phyloP scores from a whole-genome alignment of 1,140 invertebrate genomes.

The Euborellia annulipes region DNA sequence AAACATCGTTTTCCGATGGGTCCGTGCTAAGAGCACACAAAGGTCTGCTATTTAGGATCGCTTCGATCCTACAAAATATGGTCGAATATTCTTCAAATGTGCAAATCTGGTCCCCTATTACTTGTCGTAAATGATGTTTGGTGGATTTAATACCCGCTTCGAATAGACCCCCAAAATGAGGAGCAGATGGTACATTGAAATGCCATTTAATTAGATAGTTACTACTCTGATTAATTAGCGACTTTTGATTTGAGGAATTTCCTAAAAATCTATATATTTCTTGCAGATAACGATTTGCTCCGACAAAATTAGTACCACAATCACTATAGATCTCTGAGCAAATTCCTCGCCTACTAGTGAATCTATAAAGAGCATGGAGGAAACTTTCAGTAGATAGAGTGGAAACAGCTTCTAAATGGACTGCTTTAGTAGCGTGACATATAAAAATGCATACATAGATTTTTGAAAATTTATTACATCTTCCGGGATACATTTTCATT shows the following conservation, averaged over 20 bases:
- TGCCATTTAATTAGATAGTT: no score
- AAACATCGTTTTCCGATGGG: slow-evolving; percentile 6
- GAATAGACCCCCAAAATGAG: slow-evolving; percentile 21
- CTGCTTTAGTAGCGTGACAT: not conserved
- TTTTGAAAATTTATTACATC: not conserved
- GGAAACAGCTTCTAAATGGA: slow-evolving; percentile 19
- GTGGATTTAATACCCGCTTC: slow-evolving; percentile 20
- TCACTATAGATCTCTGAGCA: slow-evolving; percentile 19
- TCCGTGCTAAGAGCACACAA: slow-evolving; percentile 10
- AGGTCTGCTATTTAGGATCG: slow-evolving; percentile 13
- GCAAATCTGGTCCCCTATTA: slow-evolving; percentile 10
- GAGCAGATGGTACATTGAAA: slow-evolving; percentile 18
- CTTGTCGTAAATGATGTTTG: slow-evolving; percentile 15
- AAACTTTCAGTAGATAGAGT: no score
- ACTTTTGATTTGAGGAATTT: no score
- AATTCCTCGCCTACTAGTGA: slow-evolving; percentile 19
- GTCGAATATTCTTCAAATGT: slow-evolving; percentile 14
- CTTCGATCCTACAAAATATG: slow-evolving; percentile 15
- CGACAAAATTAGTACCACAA: slow-evolving; percentile 24
- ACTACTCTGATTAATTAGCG: no score
- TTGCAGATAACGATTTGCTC: slow-evolving; percentile 1
- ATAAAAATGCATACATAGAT: not conserved
- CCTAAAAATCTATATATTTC: no score
- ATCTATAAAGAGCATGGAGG: slow-evolving; percentile 21
- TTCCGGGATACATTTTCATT: no score